Conservation (phyloP, 2,888 invertebrate species). For the Chromoteleia sp. region DNA sequence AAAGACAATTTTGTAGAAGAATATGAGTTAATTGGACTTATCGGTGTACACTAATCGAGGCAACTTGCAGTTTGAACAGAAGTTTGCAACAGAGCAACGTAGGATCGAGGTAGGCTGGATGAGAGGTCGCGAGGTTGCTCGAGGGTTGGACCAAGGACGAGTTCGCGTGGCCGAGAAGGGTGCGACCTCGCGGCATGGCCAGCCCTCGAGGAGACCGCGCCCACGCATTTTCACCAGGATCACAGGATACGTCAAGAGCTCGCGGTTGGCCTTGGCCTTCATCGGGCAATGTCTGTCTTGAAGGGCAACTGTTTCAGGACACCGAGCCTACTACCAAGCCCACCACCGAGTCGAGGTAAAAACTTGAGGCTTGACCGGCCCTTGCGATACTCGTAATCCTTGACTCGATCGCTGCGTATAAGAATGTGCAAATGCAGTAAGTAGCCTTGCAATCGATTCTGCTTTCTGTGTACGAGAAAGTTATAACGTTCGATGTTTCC, state of each 20-base stretch:
- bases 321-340: constrained; percentile 23
- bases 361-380: background rate
- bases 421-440: constrained; percentile 29
- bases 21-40: too few relatives aligned
- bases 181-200: constrained; percentile 83
- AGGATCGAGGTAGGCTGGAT: constrained; percentile 47
- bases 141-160: constrained; percentile 79
- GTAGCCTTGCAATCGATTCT: constrained; percentile 14
- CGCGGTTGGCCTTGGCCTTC: constrained; percentile 77
- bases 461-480: background rate
- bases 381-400: background rate
- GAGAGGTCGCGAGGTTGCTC: constrained; percentile 70
- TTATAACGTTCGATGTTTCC: too few relatives aligned
- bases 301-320: constrained; percentile 55
- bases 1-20: too few relatives aligned
- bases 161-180: constrained; percentile 82
- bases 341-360: constrained; percentile 3
- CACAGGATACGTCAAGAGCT: constrained; percentile 81
- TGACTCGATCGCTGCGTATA: constrained; percentile 23
- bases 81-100: constrained; percentile 10
- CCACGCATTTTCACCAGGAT: constrained; percentile 85
- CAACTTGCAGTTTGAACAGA: too few relatives aligned
- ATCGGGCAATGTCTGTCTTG: constrained; percentile 43
- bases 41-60: too few relatives aligned
- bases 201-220: constrained; percentile 85